Conservation (phyloP, 2,888 invertebrate genomes). For the Sipunculus nudus region DNA sequence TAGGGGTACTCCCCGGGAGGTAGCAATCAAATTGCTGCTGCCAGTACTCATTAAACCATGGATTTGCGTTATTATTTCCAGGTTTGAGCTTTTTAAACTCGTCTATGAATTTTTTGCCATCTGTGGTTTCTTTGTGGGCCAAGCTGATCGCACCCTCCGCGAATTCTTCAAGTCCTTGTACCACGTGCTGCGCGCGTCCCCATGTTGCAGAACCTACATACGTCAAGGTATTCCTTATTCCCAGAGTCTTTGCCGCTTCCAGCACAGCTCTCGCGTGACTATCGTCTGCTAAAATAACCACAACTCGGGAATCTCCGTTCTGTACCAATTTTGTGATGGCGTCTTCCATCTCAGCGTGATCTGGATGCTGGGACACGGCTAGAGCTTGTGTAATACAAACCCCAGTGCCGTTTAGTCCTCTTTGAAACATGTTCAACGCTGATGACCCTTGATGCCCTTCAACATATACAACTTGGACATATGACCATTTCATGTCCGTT, state of each 20-base stretch:
- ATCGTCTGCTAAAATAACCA: constrained; percentile 49
- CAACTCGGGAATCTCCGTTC: constrained; percentile 43
- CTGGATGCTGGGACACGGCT: background rate
- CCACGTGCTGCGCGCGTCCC: constrained; percentile 42
- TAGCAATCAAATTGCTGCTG: constrained; percentile 42
- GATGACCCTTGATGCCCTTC: constrained; percentile 46
- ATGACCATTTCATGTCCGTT: constrained; percentile 61
- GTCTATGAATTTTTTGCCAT: constrained; percentile 11
- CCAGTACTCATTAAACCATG: constrained; percentile 41
- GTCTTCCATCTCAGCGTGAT: constrained; percentile 16
- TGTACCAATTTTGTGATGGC: constrained; percentile 37
- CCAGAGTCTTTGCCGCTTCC: constrained; percentile 36
- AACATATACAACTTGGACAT: constrained; percentile 61
- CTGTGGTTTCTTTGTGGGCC: constrained; percentile 2
- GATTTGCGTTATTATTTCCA: constrained; percentile 10
- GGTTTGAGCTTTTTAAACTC: constrained; percentile 25
- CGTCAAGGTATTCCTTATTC: constrained; percentile 43
- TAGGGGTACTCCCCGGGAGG: constrained; percentile 10
- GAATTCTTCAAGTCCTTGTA: constrained; percentile 41
- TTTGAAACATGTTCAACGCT: constrained; percentile 42
- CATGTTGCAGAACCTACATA: constrained; percentile 51
- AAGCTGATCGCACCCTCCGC: constrained; percentile 48
- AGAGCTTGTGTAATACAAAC: constrained; percentile 47
- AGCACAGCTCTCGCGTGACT: constrained; percentile 40
- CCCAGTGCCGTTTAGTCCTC: constrained; percentile 44